Evolutionary conservation across 53 echinoderm and acorn worm species (phyloP), one percentile per base, ranked within the genome.

Genomic region (Zoroaster sp.): DNA sequence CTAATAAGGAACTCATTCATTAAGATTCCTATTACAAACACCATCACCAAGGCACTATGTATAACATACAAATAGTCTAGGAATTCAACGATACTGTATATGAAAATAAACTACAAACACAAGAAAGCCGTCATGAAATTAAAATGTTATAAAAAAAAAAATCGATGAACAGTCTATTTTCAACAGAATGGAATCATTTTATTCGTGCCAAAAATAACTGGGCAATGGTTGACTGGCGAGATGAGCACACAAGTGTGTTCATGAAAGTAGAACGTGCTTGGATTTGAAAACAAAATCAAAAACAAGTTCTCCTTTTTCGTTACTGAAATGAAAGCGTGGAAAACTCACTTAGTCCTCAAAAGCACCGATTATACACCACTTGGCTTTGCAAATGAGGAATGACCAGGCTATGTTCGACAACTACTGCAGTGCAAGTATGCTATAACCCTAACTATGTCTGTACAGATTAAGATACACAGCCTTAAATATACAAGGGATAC

Each of bases 1-100:
- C 63, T 59, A 59, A 23, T 28, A 10, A 28, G 82, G 45, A 41
- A 45, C 69, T 47, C n/a, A 47, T 25, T 54, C 47, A 52, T 20
- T 30, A 40, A 36, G n/a, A 21, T 52, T 44, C 44, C 8, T 69
- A 49, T 28, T 49, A 85, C 46, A 78, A 85, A 85, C 65, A 66
- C 85, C 85, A 71, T 18, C 85, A 85, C 85, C 85, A 85, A 85
- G 85, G 85, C 85, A 85, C 85, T 85, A 70, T 85, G 70, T 85
- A 85, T 40, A 85, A 47, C 45, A 69, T 38, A 70, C 21, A 55
- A 53, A 20, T 28, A 66, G 23, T 65, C 79, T 79, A 85, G 10
- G 35, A 77, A 33, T 49, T 51, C n/a, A 46, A 14, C 23, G 35
- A 47, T n/a, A n/a, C n/a, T n/a, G 15, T 53, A 7, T n/a, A 25